Evolutionary conservation across 2,113 vertebrate genomes (phyloP).

Genomic region (Pituophis catenifer): DNA sequence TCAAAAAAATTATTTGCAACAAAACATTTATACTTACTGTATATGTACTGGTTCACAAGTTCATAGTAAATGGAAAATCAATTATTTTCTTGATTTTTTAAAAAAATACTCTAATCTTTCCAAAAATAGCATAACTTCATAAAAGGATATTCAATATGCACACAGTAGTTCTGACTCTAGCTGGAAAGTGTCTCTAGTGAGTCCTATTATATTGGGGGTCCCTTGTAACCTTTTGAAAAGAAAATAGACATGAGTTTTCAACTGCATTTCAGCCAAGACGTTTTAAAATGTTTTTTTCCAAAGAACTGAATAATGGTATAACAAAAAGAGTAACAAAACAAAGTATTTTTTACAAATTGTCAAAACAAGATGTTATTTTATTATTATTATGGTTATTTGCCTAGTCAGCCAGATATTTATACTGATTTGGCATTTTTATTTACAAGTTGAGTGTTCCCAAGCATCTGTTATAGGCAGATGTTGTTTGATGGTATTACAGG

Average conservation of each 20-base stretch:
- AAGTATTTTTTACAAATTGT: background rate
- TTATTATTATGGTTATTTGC: no score
- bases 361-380: no score
- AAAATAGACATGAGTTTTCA: background rate
- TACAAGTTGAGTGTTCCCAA: no score
- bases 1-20: background rate
- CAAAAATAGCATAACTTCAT: conserved; percentile 1
- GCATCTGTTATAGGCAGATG: no score
- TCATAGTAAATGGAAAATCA: background rate
- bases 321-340: background rate
- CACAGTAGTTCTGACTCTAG: background rate
- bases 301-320: background rate
- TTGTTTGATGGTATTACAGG: no score
- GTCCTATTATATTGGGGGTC: background rate
- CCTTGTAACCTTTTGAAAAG: background rate
- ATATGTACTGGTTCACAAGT: background rate
- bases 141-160: background rate
- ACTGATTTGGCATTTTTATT: no score
- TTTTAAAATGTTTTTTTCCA: conserved; percentile 4
- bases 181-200: background rate
- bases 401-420: no score
- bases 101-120: background rate
- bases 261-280: background rate
- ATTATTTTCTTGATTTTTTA: background rate
- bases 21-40: background rate